Percentiles rank a stretch among this genome's conserved stretches.
phyloP scores from a whole-genome alignment of 2,113 vertebrate species.

The Accipiter virgatus region DNA sequence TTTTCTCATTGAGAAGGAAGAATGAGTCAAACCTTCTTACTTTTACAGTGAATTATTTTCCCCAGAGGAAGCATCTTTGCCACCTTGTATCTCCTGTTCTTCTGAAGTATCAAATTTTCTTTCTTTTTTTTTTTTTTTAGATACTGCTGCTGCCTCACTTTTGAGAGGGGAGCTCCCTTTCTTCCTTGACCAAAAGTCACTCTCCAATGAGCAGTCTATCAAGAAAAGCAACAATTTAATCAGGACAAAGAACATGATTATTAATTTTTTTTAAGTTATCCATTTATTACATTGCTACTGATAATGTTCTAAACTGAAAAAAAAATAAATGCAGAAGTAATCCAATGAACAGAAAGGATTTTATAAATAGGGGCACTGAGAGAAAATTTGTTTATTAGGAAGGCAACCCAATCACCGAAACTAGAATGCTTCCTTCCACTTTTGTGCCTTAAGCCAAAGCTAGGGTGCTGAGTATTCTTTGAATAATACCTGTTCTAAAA shows the following conservation, averaged over 20 bases:
- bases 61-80: constrained; percentile 83
- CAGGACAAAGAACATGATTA: not conserved
- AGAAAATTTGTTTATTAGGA: not conserved
- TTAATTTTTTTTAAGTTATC: not conserved
- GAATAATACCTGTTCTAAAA: not conserved
- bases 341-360: not conserved
- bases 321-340: not conserved
- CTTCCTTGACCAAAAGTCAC: constrained; percentile 49
- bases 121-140: constrained; percentile 68
- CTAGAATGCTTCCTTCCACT: not conserved
- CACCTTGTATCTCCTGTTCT: constrained; percentile 68
- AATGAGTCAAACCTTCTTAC: constrained; percentile 67
- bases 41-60: constrained; percentile 87
- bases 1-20: not conserved
- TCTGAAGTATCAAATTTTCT: constrained; percentile 60
- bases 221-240: not conserved
- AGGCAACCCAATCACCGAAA: not conserved
- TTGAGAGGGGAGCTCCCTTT: constrained; percentile 58
- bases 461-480: not conserved
- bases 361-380: not conserved
- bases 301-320: not conserved
- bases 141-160: constrained; percentile 40
- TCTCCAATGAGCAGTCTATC: constrained; percentile 62
- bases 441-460: not conserved
- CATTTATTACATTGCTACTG: not conserved